These are phyloP conservation scores for Saccostrea glomerata DNA, from an alignment of 1,140 invertebrate genomes.

Conservation along the genomic window DNA sequence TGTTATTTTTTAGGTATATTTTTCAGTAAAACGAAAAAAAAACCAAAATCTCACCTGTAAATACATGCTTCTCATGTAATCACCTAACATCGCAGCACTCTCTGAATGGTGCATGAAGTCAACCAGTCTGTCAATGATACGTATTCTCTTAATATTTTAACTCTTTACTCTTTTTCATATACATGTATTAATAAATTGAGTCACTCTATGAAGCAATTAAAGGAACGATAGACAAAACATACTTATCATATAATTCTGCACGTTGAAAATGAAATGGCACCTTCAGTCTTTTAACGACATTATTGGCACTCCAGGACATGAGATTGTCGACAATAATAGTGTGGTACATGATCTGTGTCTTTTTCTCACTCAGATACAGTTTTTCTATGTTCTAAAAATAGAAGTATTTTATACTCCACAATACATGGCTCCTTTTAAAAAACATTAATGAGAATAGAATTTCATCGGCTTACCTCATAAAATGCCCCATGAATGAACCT, in stretches of 20 bases:
- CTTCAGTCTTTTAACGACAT: neutral
- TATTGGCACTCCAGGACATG: neutral
- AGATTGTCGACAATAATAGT: neutral
- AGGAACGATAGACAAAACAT: neutral
- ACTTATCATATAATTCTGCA: slow-evolving; percentile 3
- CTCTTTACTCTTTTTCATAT: too few species aligned
- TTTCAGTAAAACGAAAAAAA: too few species aligned
- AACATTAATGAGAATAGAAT: neutral
- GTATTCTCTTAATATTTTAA: neutral
- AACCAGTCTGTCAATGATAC: neutral
- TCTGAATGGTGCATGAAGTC: slow-evolving; percentile 4
- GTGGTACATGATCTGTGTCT: neutral
- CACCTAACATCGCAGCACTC: neutral
- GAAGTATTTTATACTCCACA: neutral
- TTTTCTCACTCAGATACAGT: neutral
- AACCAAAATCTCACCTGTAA: neutral
- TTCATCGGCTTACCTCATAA: neutral
- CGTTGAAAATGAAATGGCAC: neutral
- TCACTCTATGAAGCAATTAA: too few species aligned
- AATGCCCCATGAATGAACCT: slow-evolving; percentile 60
- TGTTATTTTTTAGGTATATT: too few species aligned
- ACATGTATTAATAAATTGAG: too few species aligned
- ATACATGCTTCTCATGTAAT: neutral
- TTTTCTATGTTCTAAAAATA: neutral
- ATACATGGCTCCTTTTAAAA: neutral